Base-by-base conservation (phyloP, 2,797 vertebrate genomes). In the Ptychobarbus kaznakovi region DNA sequence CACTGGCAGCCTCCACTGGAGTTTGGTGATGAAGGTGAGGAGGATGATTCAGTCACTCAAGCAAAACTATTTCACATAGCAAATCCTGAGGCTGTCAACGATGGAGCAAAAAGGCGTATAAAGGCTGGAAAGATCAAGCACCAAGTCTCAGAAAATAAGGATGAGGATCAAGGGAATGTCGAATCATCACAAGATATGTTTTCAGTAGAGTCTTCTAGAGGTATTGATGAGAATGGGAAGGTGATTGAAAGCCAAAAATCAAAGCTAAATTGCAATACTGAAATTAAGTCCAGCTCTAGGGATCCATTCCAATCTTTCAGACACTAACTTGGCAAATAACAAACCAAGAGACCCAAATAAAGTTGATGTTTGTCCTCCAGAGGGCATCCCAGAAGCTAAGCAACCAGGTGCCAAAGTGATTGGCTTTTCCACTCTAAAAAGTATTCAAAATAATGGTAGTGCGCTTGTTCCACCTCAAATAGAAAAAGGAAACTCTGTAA, bases 1-100 rank as follows among this genome's bases (percentile, higher is more conserved):
- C 98, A 97, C 75, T 99, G 98, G 98, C 98, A 99, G 89, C 98
- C 98, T 1, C 98, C 98, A 0, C 91, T 99, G 2, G 98, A 99
- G 92, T 99, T 97, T 15, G 98, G 95, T 4, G 98, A 99, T 4
- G 98, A 99, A 46, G 97, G 97, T 0, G 98, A 99, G 0, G 97
- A 98, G 0, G 96, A 97, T 35, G 91, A 91, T 77, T 76, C 90
- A 4, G 93, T 92, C 79, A 68, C 76, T 61, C 92, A 92, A 85
- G 92, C 94, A 63, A 94, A 90, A 85, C 84, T 70, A 35, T 40
- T 65, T 15, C 65, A 80, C 42, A 66, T 25, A 80, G 81, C 51
- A 75, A 87, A 78, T 63, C 74, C 16, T 81, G 61, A 11, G 40
- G 22, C 58, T 46, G 66, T 73, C 53, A 88, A 28, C 22, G 77